Conservation (phyloP, 2,888 invertebrate species). For the Xylophagus ater region DNA sequence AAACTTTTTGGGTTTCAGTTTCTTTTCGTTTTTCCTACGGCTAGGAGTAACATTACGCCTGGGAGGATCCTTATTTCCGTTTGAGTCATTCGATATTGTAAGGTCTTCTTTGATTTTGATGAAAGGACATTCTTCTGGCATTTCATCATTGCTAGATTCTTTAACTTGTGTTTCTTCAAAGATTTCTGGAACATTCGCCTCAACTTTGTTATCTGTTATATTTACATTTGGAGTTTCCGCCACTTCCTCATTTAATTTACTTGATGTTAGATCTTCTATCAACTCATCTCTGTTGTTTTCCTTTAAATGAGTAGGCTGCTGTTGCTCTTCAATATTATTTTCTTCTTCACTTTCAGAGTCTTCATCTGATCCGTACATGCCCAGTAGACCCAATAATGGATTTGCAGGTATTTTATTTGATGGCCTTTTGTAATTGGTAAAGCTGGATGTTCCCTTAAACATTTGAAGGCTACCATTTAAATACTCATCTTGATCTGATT, state of each 20-base stretch:
- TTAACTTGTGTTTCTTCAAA: not conserved
- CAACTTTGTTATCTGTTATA: not conserved
- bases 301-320: no score
- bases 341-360: conserved; percentile 16
- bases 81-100: conserved; percentile 17
- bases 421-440: conserved; percentile 10
- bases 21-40: conserved; percentile 9
- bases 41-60: not conserved
- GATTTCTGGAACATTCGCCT: not conserved
- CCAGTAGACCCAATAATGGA: conserved; percentile 26
- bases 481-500: conserved; percentile 3
- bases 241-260: not conserved
- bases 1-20: conserved; percentile 15
- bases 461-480: conserved; percentile 6
- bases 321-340: no score
- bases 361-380: conserved; percentile 34
- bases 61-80: conserved; percentile 17
- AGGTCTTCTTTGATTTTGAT: conserved; percentile 24
- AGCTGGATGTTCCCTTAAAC: conserved; percentile 17
- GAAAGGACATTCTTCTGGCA: conserved; percentile 39
- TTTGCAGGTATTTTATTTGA: conserved; percentile 14
- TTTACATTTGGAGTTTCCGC: conserved; percentile 1
- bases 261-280: not conserved
- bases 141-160: conserved; percentile 36
- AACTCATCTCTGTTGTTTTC: not conserved